These are phyloP conservation scores for Mustela nigripes DNA, from an alignment of 2,113 vertebrate genomes.

Conservation along the genomic window DNA sequence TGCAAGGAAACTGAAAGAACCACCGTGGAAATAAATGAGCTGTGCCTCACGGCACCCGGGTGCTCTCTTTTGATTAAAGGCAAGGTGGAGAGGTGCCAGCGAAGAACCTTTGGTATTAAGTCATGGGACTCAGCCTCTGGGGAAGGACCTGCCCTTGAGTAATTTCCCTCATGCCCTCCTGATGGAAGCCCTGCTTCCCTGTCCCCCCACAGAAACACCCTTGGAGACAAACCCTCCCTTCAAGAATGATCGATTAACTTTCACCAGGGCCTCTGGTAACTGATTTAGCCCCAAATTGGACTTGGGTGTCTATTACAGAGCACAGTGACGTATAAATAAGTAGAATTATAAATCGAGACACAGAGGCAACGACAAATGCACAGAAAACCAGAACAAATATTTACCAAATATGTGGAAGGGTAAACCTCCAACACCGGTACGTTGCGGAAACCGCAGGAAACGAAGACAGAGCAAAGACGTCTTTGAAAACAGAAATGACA, in stretches of 20 bases:
- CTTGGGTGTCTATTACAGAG: neutral
- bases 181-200: no score
- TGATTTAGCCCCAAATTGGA: neutral
- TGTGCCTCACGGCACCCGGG: fast-evolving
- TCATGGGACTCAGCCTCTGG: fast-evolving
- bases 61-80: fast-evolving
- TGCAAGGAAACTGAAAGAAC: neutral
- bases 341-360: neutral
- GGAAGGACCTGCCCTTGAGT: no score
- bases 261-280: neutral
- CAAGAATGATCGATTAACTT: neutral
- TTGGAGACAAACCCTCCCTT: neutral
- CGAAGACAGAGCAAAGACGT: neutral
- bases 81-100: fast-evolving
- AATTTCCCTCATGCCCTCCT: neutral
- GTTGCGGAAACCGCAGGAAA: neutral
- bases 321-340: neutral
- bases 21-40: fast-evolving
- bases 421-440: fast-evolving
- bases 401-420: no score
- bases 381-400: neutral
- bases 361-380: neutral
- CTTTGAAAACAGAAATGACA: neutral
- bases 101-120: neutral
- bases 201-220: neutral